Evolutionary conservation across 2,888 invertebrate genomes (phyloP), one percentile per base, ranked within the genome.

Genomic region (Notodromas monacha): DNA sequence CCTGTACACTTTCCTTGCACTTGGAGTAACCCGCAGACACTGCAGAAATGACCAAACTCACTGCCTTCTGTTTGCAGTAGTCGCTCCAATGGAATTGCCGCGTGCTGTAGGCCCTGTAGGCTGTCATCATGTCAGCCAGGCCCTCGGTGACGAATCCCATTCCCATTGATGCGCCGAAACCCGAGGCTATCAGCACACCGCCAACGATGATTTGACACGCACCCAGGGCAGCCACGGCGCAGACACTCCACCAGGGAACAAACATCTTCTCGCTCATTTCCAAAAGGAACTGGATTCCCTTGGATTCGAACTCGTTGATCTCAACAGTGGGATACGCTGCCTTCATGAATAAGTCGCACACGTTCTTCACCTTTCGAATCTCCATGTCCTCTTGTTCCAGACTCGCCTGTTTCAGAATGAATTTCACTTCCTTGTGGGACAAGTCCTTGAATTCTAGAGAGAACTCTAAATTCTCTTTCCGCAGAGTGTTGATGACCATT

Each of bases 111-210:
- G 32, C 32, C 16, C 33, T 14, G 16, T 34, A 28, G 8, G 33
- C 33, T 13, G 26, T 27, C 15, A 32, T 16, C 26, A 33, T 13
- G 13, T 33, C 33, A 10, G 33, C 15, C 5, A 33, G 11, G 12
- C 31, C 33, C 26, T 33, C 33, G n/a, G 33, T 15, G 2, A 33
- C 16, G 4, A 33, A n/a, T 26, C 27, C 14, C 33, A 33, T 31
- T n/a, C 33, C 33, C 4, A 33, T 12, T 11, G 16, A 11, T 8
- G 33, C 34, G 11, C 33, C 33, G 16, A 33, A 33, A 14, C 33
- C 33, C 14, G 31, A 32, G 8, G 33, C 27, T 13, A 33, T 33
- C 5, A 33, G 33, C 4, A 33, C 12, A 5, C 33, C 33, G 4
- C 33, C 33, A 14, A 16, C 15, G 15, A 33, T 11, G 13, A 28